Evolutionary conservation across 2,888 invertebrate species (phyloP).

Genomic region (Drosophila anceps): DNA sequence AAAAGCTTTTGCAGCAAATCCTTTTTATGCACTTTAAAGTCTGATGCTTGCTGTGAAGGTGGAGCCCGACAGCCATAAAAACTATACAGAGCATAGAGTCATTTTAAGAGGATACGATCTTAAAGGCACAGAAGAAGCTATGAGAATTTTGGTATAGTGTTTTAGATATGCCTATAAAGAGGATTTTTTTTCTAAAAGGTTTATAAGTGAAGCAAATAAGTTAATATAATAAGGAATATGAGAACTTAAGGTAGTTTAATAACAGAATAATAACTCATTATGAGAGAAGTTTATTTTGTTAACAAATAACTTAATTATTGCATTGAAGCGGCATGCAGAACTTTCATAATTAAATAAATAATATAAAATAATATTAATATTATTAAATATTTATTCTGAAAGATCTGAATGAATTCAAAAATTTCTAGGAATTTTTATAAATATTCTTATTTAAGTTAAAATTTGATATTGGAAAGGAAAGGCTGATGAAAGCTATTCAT

Average conservation of each 20-base stretch:
- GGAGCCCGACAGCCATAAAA: constrained; percentile 29
- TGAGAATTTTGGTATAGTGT: background rate
- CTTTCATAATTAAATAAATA: too few species aligned
- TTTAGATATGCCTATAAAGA: background rate
- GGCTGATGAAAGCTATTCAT: too few species aligned
- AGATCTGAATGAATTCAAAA: too few species aligned
- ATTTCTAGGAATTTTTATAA: too few species aligned
- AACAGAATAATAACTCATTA: background rate
- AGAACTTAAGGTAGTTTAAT: background rate
- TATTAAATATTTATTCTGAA: too few species aligned
- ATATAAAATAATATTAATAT: too few species aligned
- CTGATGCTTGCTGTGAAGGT: constrained; percentile 13
- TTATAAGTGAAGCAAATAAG: background rate
- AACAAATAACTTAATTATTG: too few species aligned
- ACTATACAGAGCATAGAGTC: background rate
- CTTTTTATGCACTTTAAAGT: constrained; percentile 42
- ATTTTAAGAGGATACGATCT: constrained; percentile 1
- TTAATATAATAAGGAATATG: background rate
- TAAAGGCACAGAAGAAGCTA: constrained; percentile 10
- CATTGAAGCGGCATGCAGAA: too few species aligned
- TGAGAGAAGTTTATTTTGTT: too few species aligned
- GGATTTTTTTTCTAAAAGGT: background rate
- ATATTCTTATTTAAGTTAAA: too few species aligned
- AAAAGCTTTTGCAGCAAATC: constrained; percentile 25
- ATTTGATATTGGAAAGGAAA: too few species aligned